Evolutionary conservation across 2,113 vertebrate species (phyloP).

Genomic region (Charadrius vociferus): DNA sequence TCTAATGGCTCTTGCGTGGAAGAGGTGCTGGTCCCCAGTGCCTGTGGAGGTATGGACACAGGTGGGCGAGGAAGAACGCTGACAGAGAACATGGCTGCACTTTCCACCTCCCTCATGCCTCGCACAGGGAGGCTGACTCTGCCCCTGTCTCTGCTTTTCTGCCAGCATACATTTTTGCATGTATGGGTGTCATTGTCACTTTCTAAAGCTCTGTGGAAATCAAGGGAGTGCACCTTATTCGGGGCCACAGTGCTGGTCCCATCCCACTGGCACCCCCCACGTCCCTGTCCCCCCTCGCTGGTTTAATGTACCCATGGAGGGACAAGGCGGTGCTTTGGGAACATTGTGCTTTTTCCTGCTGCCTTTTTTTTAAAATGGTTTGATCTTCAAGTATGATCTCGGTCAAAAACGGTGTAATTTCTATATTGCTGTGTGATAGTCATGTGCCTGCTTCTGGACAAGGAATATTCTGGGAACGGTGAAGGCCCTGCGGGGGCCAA

Average conservation of each 20-base stretch:
- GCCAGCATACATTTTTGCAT: background rate
- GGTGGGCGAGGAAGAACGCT: rapidly evolving
- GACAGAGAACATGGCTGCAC: background rate
- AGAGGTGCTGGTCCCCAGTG: rapidly evolving
- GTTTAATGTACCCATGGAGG: background rate
- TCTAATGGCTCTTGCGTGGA: background rate
- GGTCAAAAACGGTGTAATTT: background rate
- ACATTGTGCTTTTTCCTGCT: background rate
- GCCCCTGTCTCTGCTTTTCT: background rate
- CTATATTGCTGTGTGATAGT: background rate
- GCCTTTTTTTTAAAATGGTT: background rate
- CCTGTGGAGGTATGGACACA: rapidly evolving
- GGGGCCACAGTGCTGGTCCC: rapidly evolving
- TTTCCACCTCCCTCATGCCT: background rate
- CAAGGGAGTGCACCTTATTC: background rate
- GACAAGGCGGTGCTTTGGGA: background rate
- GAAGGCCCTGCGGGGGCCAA: background rate
- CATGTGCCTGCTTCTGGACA: background rate
- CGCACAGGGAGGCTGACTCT: background rate
- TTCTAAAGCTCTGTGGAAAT: background rate
- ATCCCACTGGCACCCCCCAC: background rate
- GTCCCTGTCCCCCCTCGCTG: rapidly evolving
- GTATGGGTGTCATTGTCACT: background rate
- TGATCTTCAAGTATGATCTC: background rate
- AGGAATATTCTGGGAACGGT: background rate